Evolutionary conservation across 2,888 invertebrate species (phyloP), one percentile per base, ranked within the genome.

Genomic region (Dasypolia templi): DNA sequence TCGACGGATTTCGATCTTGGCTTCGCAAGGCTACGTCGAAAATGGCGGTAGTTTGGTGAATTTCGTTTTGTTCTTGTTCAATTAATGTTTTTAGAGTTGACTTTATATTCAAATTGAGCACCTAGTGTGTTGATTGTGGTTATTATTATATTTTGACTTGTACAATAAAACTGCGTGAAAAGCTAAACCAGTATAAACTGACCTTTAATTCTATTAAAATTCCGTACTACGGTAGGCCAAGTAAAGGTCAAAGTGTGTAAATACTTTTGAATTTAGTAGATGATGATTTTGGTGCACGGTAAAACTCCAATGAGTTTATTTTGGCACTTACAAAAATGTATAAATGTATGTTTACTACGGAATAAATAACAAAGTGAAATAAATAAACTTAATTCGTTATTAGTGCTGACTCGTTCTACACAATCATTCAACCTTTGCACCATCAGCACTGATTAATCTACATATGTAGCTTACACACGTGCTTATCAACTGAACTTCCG

Each of bases 1-100:
- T 81, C 80, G 75, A 78, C 79, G 72, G 78, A 79, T 82, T 75
- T 78, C 55, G 68, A 77, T 72, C 72, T 70, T 77, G 70, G 51
- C 71, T 66, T 44, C 68, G 42, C 63, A 75, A 85, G 58, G 56
- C 75, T 61, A 59, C 59, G 44, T 51, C 39, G 53, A 72, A 71
- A 84, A 55, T 76, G 59, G 26, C 26, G 51, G 68, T 51, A 61
- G 65, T 83, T 65, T 79, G 56, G 62, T 11, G 39, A 51, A 66
- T 42, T 67, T 63, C 26, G 55, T 67, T 85, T 79, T 79, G 42
- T 81, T 56, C 55, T 78, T 77, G 58, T 29, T 14, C 58, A 61
- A 78, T 66, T 56, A 79, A 58, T 63, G 65, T 51, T 77, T 66
- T 70, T 56, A 55, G 29, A 66, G 29, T 39, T 55, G 46, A 42